These are phyloP conservation scores for Peromyscus aztecus DNA, from an alignment of 2,797 vertebrate genomes.

Conservation along the genomic window DNA sequence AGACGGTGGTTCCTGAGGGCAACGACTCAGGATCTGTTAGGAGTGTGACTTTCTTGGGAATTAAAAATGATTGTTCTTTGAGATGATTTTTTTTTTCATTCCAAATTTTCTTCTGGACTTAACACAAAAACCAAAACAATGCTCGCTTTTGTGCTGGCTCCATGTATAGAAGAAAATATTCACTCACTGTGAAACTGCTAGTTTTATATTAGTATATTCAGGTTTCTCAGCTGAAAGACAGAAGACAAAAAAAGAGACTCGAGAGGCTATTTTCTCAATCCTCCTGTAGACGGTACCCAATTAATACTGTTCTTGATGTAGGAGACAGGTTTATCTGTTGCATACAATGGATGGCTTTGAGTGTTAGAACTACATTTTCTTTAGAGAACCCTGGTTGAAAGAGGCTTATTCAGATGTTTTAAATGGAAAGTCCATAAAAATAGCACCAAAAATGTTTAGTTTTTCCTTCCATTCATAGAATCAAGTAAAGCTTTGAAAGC, in stretches of 20 bases:
- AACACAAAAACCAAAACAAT: neutral
- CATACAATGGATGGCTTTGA: neutral
- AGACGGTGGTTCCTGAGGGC: neutral
- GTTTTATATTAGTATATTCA: neutral
- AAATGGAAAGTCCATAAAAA: constrained; percentile 19
- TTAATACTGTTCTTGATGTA: neutral
- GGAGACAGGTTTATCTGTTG: neutral
- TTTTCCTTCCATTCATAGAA: neutral
- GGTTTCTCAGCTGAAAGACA: constrained; percentile 9
- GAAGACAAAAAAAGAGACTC: neutral
- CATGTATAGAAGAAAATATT: neutral
- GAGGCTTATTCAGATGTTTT: constrained; percentile 34
- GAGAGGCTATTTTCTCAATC: neutral
- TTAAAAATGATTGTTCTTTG: neutral
- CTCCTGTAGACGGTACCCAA: neutral
- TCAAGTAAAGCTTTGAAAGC: constrained; percentile 48
- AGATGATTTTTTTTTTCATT: neutral
- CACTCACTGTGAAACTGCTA: neutral
- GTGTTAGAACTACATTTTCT: neutral
- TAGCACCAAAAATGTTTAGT: neutral
- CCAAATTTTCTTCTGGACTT: neutral
- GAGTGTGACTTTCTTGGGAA: neutral
- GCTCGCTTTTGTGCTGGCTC: neutral
- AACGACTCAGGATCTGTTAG: neutral
- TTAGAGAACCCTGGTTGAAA: neutral